These are phyloP conservation scores for Isoperla grammatica DNA, from an alignment of 2,888 invertebrate species.

Conservation along the genomic window DNA sequence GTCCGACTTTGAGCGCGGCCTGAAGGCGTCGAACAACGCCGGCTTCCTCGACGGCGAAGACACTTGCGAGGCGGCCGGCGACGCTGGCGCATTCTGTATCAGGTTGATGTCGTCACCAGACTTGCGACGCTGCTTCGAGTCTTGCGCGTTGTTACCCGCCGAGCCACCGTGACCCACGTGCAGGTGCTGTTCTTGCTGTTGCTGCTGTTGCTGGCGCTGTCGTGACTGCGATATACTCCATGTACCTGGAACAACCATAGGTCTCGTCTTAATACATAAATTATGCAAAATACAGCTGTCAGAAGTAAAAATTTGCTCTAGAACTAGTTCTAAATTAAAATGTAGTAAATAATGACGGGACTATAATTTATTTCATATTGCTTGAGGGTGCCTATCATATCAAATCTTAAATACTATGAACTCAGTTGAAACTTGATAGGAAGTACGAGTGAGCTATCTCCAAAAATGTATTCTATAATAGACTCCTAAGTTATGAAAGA, in stretches of 20 bases:
- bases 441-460: no score
- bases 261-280: no score
- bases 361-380: no score
- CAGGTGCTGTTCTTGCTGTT: conserved; percentile 13
- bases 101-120: conserved; percentile 41
- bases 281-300: no score
- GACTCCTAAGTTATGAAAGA: no score
- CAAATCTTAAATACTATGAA: no score
- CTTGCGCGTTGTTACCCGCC: conserved; percentile 1
- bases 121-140: conserved; percentile 38
- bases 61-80: conserved; percentile 28
- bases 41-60: conserved; percentile 60
- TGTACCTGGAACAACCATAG: conserved; percentile 27
- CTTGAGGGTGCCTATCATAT: no score
- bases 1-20: conserved; percentile 70
- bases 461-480: no score
- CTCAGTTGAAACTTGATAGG: no score
- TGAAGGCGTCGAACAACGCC: conserved; percentile 73
- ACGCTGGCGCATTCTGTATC: conserved; percentile 37
- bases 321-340: no score
- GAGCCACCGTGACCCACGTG: conserved; percentile 22
- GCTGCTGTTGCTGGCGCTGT: conserved; percentile 24
- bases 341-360: no score
- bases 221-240: conserved; percentile 32
- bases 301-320: no score